Base-by-base conservation (phyloP, 2,888 invertebrate species). In the Orthonevra nobilis region DNA sequence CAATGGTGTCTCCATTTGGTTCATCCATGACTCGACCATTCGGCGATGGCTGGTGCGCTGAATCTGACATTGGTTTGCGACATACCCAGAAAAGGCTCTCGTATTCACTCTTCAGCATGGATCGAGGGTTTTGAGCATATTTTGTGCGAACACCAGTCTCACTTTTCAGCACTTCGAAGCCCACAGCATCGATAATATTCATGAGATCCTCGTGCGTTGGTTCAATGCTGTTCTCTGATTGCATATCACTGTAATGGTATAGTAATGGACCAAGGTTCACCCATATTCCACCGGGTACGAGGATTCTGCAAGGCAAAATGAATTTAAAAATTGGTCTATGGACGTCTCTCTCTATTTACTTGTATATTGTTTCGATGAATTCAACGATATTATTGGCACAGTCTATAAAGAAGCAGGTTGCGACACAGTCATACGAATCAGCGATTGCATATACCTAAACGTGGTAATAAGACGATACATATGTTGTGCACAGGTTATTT, bases 401-500 rank as follows among this genome's bases (percentile, higher is more conserved):
- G 89, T 99, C 99, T 63, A 99, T 96, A 88, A 99, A 99, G 90
- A 99, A 99, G 83, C 98, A 98, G 0, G 98, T 97, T 0, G 96
- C 96, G 0, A 99, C 93, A 86, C 96, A 97, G 85, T 97, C 93
- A 95, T 97, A 87, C 0, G 82, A 72, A 63, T 84, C 72, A 0
- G 85, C 83, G 0, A 82, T 83, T 81, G 84, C 87, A 54, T 87
- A 87, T 1, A 87, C 87, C 84, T 84, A 17, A 5, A 2, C 5
- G 10, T 15, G 2, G 2, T 5, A 15, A 10, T 7, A 10, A 9
- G 4, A 2, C n/a, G 3, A 15, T 2, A 6, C 30, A 7, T 1
- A 9, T 1, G 38, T 1, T 17, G 38, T 14, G 2, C 2, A 34
- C 12, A 6, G 12, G 19, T 14, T 26, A 12, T 28, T 0, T 0